Evolutionary conservation across 2,113 vertebrate species (phyloP), one percentile per base, ranked within the genome.

Genomic region (Chaetodon auriga): DNA sequence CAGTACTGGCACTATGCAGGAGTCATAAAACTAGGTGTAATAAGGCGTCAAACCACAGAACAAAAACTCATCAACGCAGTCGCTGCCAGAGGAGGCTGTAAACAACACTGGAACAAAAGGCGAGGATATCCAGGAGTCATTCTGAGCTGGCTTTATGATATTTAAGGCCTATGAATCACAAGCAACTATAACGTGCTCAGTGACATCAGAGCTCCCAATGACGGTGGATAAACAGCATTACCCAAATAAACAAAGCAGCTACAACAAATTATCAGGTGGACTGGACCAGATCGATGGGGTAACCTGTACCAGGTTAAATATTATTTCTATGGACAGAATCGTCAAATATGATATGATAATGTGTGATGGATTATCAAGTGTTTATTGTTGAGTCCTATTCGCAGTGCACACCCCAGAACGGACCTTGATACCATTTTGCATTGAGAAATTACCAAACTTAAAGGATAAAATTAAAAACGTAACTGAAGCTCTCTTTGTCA

Each of bases 1-100:
- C 58, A 78, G n/a, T 49, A 48, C 74, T 84, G 49, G 51, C 79
- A 87, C 68, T 55, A 78, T 81, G 74, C 54, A 74, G 51, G 79
- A 63, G 80, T 81, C 78, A 82, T 86, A 90, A 93, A 91, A 86
- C 77, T 65, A 11, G 15, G 25, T 21, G 58, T 81, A 91, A 90
- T 92, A 77, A 79, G 66, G 45, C 13, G 21, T 82, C 78, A 89
- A 88, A 83, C 65, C 66, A 70, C 48, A 78, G 7, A 78, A 71
- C 61, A 70, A 80, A 70, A 83, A 51, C 2, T 0, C 53, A 53
- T 69, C 6, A 51, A 23, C 49, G 51, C 35, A 51, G 30, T 19
- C n/a, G 43, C 46, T 83, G 64, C 45, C 41, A 68, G 43, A 35
- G 5, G 19, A 57, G 8, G 21, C 14, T 16, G 51, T 45, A 62